Evolutionary conservation across 1,140 invertebrate genomes (phyloP).

Genomic region (Tachypleus tridentatus): DNA sequence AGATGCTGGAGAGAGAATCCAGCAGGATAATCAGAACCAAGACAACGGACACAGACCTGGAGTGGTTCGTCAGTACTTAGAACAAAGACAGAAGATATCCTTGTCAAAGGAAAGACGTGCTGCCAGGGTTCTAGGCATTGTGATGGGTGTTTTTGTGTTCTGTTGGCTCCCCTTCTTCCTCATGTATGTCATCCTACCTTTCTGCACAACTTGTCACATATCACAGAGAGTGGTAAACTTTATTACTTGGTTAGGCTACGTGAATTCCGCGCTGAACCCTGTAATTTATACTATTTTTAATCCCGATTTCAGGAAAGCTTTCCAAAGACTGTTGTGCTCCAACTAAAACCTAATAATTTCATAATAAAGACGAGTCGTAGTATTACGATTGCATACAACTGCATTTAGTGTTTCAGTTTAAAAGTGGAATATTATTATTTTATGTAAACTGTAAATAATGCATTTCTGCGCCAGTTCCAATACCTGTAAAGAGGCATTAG

Average conservation of each 20-base stretch:
- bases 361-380: too few relatives aligned
- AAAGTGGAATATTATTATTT: too few relatives aligned
- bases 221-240: conserved; percentile 69
- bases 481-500: too few relatives aligned
- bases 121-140: conserved; percentile 80
- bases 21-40: too few relatives aligned
- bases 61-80: conserved; percentile 62
- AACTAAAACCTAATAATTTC: too few relatives aligned
- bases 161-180: conserved; percentile 95
- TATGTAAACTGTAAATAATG: too few relatives aligned
- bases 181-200: conserved; percentile 82
- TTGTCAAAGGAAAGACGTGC: conserved; percentile 81
- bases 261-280: conserved; percentile 93
- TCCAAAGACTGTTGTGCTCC: conserved; percentile 44
- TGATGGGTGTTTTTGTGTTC: conserved; percentile 81
- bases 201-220: conserved; percentile 58
- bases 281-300: conserved; percentile 97
- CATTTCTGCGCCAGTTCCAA: too few relatives aligned
- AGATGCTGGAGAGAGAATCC: too few relatives aligned
- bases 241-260: conserved; percentile 92
- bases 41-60: too few relatives aligned
- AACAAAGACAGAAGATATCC: conserved; percentile 85
- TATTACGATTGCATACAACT: too few relatives aligned
- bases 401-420: too few relatives aligned
- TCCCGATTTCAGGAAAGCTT: conserved; percentile 85